Base-by-base conservation (phyloP, 1,140 invertebrate genomes). In the Brevipalpus yothersi region DNA sequence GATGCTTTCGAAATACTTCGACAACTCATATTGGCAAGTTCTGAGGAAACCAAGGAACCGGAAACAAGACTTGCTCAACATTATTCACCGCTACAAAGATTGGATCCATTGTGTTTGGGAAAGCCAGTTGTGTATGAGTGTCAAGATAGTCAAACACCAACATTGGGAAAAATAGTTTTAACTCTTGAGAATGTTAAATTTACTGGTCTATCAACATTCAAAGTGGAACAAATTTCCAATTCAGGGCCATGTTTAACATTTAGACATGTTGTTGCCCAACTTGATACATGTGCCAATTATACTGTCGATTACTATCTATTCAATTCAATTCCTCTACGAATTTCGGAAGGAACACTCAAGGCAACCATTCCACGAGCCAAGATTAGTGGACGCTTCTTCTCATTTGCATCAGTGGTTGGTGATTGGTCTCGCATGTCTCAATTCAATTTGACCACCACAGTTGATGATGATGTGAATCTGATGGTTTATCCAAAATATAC, bases 241-340 rank as follows among this genome's bases (percentile, higher is more conserved):
- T 12, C 17, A n/a, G 56, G 56, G 19, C 17, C 19, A 4, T 31
- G 19, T 23, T n/a, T 58, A 15, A 31, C 41, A 12, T 58, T 58
- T 23, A 13, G 43, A 40, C 56, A 58, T 21, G 12, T 21, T 11
- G 43, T 58, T 43, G 40, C 56, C 15, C 4, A 58, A 42, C 21
- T 58, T 9, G 31, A 58, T 17, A 11, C 41, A 9, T 42, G 19
- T 13, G 56, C 56, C 13, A 58, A 58, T 58, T 58, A 58, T 58
- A 58, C 56, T 4, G 43, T 58, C 19, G 56, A 58, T 40, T 58
- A 58, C n/a, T 4, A 58, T 58, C 17, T 58, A 17, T 58, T 58
- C 31, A 41, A 58, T 19, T 21, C 39, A 42, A 58, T 58, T 58
- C 56, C 56, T 17, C 39, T 58, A 1, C 39, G 39, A 42, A 47